These are phyloP conservation scores for Pundamilia nyererei DNA, from an alignment of 2,113 vertebrate species.

Conservation along the genomic window DNA sequence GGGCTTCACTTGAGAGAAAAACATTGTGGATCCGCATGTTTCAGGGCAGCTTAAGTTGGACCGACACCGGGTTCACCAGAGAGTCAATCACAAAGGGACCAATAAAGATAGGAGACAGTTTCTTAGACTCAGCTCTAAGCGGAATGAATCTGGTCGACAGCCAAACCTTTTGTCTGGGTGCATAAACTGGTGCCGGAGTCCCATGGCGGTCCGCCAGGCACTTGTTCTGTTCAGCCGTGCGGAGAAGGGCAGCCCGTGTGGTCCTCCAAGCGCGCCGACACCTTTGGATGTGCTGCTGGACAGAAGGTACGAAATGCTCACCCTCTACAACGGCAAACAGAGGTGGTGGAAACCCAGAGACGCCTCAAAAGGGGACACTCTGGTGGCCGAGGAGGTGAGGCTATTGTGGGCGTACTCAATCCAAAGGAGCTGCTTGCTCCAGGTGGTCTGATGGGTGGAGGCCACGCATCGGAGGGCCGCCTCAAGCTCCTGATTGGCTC, in stretches of 20 bases:
- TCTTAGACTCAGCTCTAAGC: not conserved
- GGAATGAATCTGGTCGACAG: not conserved
- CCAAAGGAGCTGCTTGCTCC: not conserved
- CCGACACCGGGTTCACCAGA: not conserved
- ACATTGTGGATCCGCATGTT: not conserved
- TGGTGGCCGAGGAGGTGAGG: not conserved
- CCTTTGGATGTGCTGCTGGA: fast-evolving
- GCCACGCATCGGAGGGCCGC: fast-evolving
- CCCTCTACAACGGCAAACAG: fast-evolving
- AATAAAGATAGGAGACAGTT: not conserved
- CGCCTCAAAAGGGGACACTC: not conserved
- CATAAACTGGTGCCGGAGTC: not conserved
- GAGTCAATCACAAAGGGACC: not conserved
- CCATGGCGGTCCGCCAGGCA: fast-evolving
- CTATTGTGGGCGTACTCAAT: not conserved
- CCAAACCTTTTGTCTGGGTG: not conserved
- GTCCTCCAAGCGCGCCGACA: fast-evolving
- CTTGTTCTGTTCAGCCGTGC: fast-evolving
- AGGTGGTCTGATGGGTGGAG: fast-evolving
- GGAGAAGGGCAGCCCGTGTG: not conserved
- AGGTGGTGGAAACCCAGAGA: not conserved
- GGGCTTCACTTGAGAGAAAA: not conserved
- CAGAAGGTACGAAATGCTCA: no score
- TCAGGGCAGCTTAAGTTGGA: not conserved
- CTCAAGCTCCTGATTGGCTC: not conserved